These are phyloP conservation scores for Chelonia mydas DNA, from an alignment of 2,797 vertebrate genomes.

Conservation along the genomic window DNA sequence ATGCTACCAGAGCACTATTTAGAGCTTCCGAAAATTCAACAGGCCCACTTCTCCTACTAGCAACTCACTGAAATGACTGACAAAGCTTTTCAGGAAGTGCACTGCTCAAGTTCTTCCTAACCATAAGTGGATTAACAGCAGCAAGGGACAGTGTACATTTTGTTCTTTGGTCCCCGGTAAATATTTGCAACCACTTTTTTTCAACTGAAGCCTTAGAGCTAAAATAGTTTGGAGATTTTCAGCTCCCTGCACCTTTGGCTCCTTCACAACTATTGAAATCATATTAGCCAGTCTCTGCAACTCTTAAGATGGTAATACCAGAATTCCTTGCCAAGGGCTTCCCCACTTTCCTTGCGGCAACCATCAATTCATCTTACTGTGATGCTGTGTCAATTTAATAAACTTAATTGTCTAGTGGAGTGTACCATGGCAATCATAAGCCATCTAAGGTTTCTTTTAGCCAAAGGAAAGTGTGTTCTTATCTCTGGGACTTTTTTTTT, in stretches of 20 bases:
- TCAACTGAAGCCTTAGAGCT: neutral
- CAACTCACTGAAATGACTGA: slow-evolving; percentile 52
- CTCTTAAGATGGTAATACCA: slow-evolving; percentile 66
- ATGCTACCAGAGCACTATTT: slow-evolving; percentile 63
- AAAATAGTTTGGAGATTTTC: slow-evolving; percentile 50
- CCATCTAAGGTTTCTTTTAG: slow-evolving; percentile 59
- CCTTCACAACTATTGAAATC: slow-evolving; percentile 35
- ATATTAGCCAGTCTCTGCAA: slow-evolving; percentile 43
- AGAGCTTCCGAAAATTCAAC: slow-evolving; percentile 51
- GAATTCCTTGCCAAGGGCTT: slow-evolving; percentile 73
- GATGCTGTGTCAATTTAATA: slow-evolving; percentile 72
- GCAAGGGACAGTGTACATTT: slow-evolving; percentile 61
- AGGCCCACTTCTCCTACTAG: slow-evolving; percentile 36
- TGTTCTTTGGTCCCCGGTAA: slow-evolving; percentile 62
- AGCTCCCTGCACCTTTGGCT: slow-evolving; percentile 70
- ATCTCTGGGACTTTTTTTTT: slow-evolving; percentile 46
- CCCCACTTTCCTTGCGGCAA: slow-evolving; percentile 52
- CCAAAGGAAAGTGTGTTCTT: slow-evolving; percentile 40
- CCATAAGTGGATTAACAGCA: slow-evolving; percentile 66
- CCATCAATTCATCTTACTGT: slow-evolving; percentile 72
- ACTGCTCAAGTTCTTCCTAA: slow-evolving; percentile 71
- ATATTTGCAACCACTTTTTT: neutral
- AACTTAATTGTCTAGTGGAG: slow-evolving; percentile 66
- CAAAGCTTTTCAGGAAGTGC: slow-evolving; percentile 68
- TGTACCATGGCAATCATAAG: slow-evolving; percentile 69